Evolutionary conservation across 1,140 invertebrate species (phyloP), one percentile per base, ranked within the genome.

Genomic region (Hormaphis cornu): DNA sequence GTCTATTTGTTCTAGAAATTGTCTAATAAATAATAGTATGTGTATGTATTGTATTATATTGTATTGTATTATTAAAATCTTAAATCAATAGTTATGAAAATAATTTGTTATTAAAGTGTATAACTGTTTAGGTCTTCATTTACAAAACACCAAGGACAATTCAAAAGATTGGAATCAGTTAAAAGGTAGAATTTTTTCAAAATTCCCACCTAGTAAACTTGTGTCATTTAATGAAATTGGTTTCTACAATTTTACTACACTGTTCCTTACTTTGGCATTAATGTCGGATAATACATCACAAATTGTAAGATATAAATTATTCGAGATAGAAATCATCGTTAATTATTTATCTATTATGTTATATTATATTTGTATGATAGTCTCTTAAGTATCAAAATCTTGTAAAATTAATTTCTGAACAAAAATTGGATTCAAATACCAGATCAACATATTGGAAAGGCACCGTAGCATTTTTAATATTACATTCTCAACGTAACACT

Each of bases 81-180:
- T 56, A 20, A 9, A 24, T 8, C 10, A 22, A 48, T 24, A 48
- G 10, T 48, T 22, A 48, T 24, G 6, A 48, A 12, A n/a, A n/a
- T 42, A n/a, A n/a, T n/a, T 48, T 24, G 22, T 24, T 24, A 10
- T 24, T 22, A 6, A 22, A 48, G 24, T 6, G 2, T 46, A 20
- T 24, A n/a, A 8, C 35, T 26, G 16, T 22, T 50, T 5, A 66
- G 61, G 61, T 35, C 61, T 50, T 35, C 61, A 66, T 18, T 66
- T 66, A 48, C 24, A 48, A 66, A 66, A 48, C 12, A 66, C 20
- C 6, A 66, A 46, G 35, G 20, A 66, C 10, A 66, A 66, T 8
- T 66, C 44, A 22, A 66, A 66, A 66, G 61, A 66, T 50, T 66
- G 61, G 61, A 66, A 66, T 48, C 61, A 66, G 24, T 33, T 66